Evolutionary conservation across 2,888 invertebrate species (phyloP).

Genomic region (Amiota minor): DNA sequence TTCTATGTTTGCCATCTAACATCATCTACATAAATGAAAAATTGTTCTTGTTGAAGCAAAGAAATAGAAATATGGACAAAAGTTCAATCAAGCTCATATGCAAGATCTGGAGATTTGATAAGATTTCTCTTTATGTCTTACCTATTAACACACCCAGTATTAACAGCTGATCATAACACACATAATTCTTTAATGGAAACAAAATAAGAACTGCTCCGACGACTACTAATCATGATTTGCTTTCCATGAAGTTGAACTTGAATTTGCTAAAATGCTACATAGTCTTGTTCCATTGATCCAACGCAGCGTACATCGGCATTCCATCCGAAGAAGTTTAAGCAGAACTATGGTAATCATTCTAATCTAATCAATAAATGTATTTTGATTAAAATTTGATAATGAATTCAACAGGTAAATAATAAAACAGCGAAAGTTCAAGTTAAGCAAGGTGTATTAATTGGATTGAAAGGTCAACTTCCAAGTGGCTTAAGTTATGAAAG

Average conservation of each 20-base stretch:
- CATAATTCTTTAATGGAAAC: not conserved
- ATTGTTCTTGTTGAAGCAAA: too few species aligned
- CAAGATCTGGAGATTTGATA: too few species aligned
- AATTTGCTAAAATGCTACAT: conserved; percentile 8
- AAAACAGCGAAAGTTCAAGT: conserved; percentile 63
- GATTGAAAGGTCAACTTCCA: conserved; percentile 70
- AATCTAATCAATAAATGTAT: not conserved
- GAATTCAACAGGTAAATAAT: not conserved
- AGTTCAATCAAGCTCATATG: too few species aligned
- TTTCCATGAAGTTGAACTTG: not conserved
- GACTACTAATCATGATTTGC: too few species aligned
- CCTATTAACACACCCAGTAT: conserved; percentile 4
- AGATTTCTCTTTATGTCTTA: too few species aligned
- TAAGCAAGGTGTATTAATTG: conserved; percentile 75
- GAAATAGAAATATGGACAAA: too few species aligned
- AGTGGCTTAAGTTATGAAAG: conserved; percentile 73
- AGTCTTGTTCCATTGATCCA: not conserved
- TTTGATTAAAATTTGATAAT: not conserved
- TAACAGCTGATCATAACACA: conserved; percentile 8
- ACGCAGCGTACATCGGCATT: not conserved
- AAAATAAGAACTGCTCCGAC: too few species aligned
- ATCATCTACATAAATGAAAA: too few species aligned
- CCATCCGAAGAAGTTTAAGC: not conserved
- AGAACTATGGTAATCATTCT: not conserved
- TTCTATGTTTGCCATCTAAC: too few species aligned